Percentiles rank a stretch among this genome's conserved stretches.
These are phyloP conservation scores for Cotesia congregata DNA, from an alignment of 2,888 invertebrate species.

Conservation along the genomic window DNA sequence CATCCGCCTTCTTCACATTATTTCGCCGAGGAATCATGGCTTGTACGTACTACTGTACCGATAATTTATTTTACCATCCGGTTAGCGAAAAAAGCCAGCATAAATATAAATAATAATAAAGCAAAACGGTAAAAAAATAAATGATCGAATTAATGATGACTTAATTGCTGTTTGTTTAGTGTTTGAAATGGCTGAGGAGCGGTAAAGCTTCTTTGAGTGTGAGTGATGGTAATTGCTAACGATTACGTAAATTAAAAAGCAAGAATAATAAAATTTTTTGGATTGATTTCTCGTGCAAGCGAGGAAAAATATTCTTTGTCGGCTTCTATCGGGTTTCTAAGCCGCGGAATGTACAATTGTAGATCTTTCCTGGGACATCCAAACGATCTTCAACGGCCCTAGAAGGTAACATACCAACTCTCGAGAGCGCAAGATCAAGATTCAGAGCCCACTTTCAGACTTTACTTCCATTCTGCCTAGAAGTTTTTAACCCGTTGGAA, in stretches of 20 bases:
- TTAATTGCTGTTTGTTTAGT: background rate
- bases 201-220: background rate
- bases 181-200: background rate
- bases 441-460: background rate
- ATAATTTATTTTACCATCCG: constrained; percentile 22
- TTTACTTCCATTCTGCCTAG: background rate
- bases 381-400: background rate
- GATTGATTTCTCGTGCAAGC: background rate
- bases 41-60: background rate
- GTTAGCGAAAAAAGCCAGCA: background rate
- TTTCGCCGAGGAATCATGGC: background rate
- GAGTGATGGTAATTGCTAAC: background rate
- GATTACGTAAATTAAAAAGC: background rate
- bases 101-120: background rate
- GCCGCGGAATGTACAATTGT: constrained; percentile 56
- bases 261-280: constrained; percentile 4
- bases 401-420: constrained; percentile 1
- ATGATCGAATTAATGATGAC: background rate
- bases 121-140: background rate
- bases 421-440: background rate
- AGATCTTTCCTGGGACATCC: constrained; percentile 47
- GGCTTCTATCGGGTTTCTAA: background rate
- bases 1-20: constrained; percentile 17
- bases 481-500: background rate
- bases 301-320: background rate